Conservation (phyloP, 1,140 invertebrate genomes). For the Diabrotica virgifera region DNA sequence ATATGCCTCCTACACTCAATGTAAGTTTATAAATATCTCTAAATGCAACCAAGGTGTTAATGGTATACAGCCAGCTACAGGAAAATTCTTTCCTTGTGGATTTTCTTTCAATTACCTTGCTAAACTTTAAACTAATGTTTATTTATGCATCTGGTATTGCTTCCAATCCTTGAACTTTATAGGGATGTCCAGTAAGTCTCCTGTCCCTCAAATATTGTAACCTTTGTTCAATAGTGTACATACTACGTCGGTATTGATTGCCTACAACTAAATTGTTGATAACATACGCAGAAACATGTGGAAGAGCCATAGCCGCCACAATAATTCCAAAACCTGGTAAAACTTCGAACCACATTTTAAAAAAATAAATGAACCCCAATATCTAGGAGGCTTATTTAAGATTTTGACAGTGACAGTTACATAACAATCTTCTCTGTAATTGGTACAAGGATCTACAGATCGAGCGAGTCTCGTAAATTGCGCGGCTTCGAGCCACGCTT, state of each 20-base stretch:
- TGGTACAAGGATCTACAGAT: too few relatives aligned
- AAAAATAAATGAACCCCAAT: constrained; percentile 4
- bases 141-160: constrained; percentile 52
- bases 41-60: too few relatives aligned
- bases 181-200: constrained; percentile 30
- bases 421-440: too few relatives aligned
- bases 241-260: constrained; percentile 47
- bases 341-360: constrained; percentile 64
- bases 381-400: not conserved
- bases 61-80: too few relatives aligned
- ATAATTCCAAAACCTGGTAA: constrained; percentile 59
- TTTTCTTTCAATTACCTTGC: too few relatives aligned
- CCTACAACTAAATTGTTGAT: constrained; percentile 56
- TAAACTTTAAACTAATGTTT: not conserved
- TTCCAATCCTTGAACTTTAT: constrained; percentile 51
- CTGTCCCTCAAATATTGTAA: constrained; percentile 35
- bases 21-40: too few relatives aligned
- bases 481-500: too few relatives aligned
- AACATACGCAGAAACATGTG: constrained; percentile 57
- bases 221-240: constrained; percentile 15
- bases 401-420: not conserved
- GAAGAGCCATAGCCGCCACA: constrained; percentile 53
- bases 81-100: too few relatives aligned
- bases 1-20: too few relatives aligned
- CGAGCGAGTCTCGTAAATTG: too few relatives aligned